phyloP scores from a whole-genome alignment of 2,888 invertebrate genomes.

The Stictocephala bisonia region DNA sequence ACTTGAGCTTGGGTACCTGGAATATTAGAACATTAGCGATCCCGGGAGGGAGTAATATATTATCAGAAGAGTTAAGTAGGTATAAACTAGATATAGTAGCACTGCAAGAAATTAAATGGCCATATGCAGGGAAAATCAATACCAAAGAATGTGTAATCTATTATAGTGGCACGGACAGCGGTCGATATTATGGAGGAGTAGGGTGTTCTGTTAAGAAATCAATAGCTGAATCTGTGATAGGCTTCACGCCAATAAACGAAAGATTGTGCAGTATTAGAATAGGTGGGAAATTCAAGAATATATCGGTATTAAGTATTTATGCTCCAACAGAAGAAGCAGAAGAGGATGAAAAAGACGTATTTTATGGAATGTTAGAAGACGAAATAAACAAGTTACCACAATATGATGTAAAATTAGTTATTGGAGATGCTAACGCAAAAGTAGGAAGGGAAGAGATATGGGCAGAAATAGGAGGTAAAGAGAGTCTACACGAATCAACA shows the following conservation, averaged over 20 bases:
- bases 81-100: constrained; percentile 16
- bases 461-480: background rate
- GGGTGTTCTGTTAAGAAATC: constrained; percentile 9
- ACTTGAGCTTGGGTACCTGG: no score
- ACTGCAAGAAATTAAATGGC: constrained; percentile 20
- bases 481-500: background rate
- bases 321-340: constrained; percentile 45
- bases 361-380: constrained; percentile 22
- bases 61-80: constrained; percentile 5
- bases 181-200: constrained; percentile 14
- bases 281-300: constrained; percentile 34
- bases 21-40: no score
- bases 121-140: constrained; percentile 8
- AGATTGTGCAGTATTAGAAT: constrained; percentile 30
- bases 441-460: background rate
- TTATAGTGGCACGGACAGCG: constrained; percentile 19
- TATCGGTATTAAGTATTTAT: constrained; percentile 41
- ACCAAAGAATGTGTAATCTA: constrained; percentile 24
- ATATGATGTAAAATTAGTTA: background rate
- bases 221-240: constrained; percentile 2
- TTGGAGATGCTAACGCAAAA: constrained; percentile 19
- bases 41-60: background rate
- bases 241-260: constrained; percentile 7
- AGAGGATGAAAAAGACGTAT: constrained; percentile 4
- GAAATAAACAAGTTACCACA: background rate